Conservation (phyloP, 2,888 invertebrate genomes). For the Tenthredo distinguenda region DNA sequence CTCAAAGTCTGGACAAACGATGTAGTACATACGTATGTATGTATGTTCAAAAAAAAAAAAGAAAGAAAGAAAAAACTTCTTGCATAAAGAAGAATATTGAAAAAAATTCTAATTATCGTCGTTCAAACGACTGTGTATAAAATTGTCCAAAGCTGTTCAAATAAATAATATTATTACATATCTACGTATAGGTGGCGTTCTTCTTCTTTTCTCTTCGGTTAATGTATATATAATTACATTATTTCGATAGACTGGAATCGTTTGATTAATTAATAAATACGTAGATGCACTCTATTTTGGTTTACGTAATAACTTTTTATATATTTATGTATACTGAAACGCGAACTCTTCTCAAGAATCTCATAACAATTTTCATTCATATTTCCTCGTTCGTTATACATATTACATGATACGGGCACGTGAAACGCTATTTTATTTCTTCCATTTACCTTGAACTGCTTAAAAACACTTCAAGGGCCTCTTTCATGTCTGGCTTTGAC, state of each 20-base stretch:
- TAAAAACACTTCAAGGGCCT: background rate
- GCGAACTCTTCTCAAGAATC: background rate
- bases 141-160: conserved; percentile 1
- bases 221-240: too few relatives aligned
- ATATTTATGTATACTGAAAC: background rate
- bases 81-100: background rate
- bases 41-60: background rate
- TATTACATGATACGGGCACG: background rate
- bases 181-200: too few relatives aligned
- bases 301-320: background rate
- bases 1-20: conserved; percentile 6
- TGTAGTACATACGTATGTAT: background rate
- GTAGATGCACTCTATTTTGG: too few relatives aligned
- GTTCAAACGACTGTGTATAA: background rate
- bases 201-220: too few relatives aligned
- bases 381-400: background rate
- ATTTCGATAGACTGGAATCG: too few relatives aligned
- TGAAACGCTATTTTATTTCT: background rate
- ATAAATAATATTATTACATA: background rate
- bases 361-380: background rate
- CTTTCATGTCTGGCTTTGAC: background rate
- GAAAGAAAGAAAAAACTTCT: background rate
- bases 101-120: background rate
- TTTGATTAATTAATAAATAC: too few relatives aligned
- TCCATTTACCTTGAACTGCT: background rate